Evolutionary conservation across 2,113 vertebrate species (phyloP).

Genomic region (Marmota flaviventris): DNA sequence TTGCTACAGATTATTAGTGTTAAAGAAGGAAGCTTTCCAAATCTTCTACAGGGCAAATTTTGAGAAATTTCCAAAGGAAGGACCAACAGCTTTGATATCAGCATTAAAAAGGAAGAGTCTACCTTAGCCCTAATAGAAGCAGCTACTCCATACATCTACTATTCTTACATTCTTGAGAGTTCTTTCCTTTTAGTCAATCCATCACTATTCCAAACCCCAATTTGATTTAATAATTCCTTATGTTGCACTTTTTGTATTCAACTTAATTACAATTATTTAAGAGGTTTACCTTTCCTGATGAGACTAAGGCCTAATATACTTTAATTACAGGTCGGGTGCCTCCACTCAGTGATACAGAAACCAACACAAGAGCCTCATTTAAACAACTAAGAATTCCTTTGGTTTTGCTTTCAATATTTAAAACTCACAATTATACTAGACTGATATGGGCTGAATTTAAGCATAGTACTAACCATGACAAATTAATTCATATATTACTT

Average conservation of each 20-base stretch:
- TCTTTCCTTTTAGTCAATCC: neutral
- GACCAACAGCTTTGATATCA: neutral
- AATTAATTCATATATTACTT: neutral
- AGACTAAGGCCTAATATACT: neutral
- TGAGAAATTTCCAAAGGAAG: neutral
- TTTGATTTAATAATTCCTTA: conserved; percentile 3
- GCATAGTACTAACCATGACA: neutral
- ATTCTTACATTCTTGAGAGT: neutral
- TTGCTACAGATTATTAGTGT: neutral
- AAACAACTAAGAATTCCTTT: conserved; percentile 12
- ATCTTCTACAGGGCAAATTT: neutral
- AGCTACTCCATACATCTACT: neutral
- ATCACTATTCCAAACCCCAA: neutral
- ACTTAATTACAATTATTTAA: neutral
- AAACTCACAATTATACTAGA: conserved; percentile 29
- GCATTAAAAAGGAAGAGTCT: neutral
- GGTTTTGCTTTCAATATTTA: conserved; percentile 14
- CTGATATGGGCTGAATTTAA: neutral
- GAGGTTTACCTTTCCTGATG: conserved; percentile 1
- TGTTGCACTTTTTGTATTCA: neutral
- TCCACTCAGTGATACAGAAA: neutral
- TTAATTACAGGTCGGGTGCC: neutral
- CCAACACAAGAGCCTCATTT: conserved; percentile 1
- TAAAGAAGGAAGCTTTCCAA: neutral
- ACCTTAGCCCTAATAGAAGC: neutral